phyloP scores from a whole-genome alignment of 2,888 invertebrate genomes.

The Leptarthrus brevirostris region DNA sequence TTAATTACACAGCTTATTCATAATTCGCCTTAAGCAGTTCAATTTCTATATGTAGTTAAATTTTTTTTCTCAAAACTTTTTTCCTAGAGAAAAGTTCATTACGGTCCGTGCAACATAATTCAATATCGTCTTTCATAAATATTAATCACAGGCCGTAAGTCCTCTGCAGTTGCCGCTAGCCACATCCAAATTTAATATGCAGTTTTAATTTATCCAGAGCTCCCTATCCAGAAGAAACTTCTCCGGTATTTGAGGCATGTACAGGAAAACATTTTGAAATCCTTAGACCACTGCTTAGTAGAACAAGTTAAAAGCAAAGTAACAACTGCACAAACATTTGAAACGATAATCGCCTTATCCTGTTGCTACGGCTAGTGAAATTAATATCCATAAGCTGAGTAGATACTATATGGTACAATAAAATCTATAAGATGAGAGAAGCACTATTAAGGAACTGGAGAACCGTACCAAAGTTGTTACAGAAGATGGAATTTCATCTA shows the following conservation, averaged over 20 bases:
- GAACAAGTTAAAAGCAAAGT: background rate
- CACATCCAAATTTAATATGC: constrained; percentile 37
- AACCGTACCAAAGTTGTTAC: background rate
- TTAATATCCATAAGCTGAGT: constrained; percentile 42
- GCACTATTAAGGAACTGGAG: constrained; percentile 11
- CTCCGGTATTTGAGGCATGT: background rate
- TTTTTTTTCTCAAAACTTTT: no score
- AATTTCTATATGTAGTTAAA: no score
- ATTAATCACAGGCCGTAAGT: constrained; percentile 54
- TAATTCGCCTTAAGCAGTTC: no score
- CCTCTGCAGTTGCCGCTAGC: background rate
- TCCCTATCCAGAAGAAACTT: constrained; percentile 1
- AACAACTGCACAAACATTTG: constrained; percentile 45
- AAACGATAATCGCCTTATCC: constrained; percentile 43
- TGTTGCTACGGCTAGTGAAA: constrained; percentile 31
- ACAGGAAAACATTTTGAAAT: background rate
- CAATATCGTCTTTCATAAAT: constrained; percentile 45
- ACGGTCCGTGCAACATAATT: constrained; percentile 31
- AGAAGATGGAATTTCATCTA: no score
- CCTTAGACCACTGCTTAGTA: background rate
- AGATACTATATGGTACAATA: background rate
- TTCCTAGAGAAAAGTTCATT: background rate
- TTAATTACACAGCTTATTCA: no score
- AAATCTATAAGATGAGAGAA: constrained; percentile 1
- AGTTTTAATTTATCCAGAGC: constrained; percentile 42